Evolutionary conservation across 2,888 invertebrate genomes (phyloP).

Genomic region (Phyllotreta cruciferae): DNA sequence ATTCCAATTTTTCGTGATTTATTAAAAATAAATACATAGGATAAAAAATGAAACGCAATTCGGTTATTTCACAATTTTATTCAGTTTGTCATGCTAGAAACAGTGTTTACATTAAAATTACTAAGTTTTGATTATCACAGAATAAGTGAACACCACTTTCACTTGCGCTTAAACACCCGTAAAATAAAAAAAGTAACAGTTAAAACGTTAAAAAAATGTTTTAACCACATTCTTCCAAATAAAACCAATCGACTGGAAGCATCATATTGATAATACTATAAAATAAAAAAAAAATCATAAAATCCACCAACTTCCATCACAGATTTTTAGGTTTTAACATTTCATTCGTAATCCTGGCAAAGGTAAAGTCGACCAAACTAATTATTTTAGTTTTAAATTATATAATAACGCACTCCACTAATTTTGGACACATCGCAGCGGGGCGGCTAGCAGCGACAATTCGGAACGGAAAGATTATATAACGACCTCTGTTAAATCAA

Average conservation of each 20-base stretch:
- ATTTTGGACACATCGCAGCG: too few relatives aligned
- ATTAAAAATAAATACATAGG: background rate
- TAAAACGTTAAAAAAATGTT: conserved; percentile 51
- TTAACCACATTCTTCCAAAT: conserved; percentile 34
- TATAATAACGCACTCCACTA: too few relatives aligned
- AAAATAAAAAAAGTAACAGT: conserved; percentile 51
- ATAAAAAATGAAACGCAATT: background rate
- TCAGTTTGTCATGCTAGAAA: conserved; percentile 60
- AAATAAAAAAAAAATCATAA: conserved; percentile 44
- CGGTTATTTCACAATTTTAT: conserved; percentile 29
- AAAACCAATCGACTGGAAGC: conserved; percentile 42
- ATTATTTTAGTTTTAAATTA: conserved; percentile 8
- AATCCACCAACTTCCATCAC: conserved; percentile 48
- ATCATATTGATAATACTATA: conserved; percentile 50
- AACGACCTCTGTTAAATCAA: too few relatives aligned
- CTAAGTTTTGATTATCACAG: conserved; percentile 63
- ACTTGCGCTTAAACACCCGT: conserved; percentile 58
- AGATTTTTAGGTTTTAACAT: conserved; percentile 42
- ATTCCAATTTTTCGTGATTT: background rate
- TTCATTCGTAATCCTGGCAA: conserved; percentile 20
- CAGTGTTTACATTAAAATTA: conserved; percentile 61
- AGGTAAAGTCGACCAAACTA: conserved; percentile 23
- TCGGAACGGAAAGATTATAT: too few relatives aligned
- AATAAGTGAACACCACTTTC: conserved; percentile 61
- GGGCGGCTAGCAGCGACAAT: too few relatives aligned